Base-by-base conservation (phyloP, 2,888 invertebrate genomes). In the Abrostola tripartita region DNA sequence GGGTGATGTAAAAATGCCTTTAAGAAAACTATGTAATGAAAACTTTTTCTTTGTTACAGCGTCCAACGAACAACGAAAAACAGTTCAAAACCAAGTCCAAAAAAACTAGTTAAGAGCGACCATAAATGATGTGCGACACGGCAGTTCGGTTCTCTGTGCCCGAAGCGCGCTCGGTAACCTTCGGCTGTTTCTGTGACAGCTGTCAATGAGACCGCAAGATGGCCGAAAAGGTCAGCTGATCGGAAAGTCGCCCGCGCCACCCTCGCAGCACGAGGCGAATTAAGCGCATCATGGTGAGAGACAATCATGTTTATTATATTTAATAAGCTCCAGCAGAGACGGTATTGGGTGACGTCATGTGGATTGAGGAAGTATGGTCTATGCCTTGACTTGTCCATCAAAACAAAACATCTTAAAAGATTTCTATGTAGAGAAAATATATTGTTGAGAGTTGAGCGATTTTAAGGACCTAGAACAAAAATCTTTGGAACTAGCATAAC, bases 211-310 rank as follows among this genome's bases (percentile, higher is more conserved):
- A 75, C 67, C n/a, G 5, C 85, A 90, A 87, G 71, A 93, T 93
- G 93, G 92, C 92, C 88, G 94, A 92, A 76, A 92, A 94, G 81
- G 91, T 94, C 90, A 95, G 95, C 94, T 95, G 95, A 95, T 95
- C 88, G 82, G 84, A 88, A 82, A 80, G 78, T 78, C 84, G 86
- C 89, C 90, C 92, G 91, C 92, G 92, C 90, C 88, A 85, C 88
- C 87, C 87, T 82, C 86, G 78, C 74, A 85, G 85, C 83, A 90
- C 88, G 88, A 90, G 93, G 88, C 91, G 90, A 83, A 83, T 90
- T 78, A 87, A 90, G 88, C 92, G 90, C 90, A 95, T 94, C 88
- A 95, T 95, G 95, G 95, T 95, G 84, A 89, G 76, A 58, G 0
- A 40, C 37, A 2, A 74, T 54, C 49, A 37, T 53, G 52, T 69